Evolutionary conservation across 2,888 invertebrate species (phyloP).

Genomic region (Heliconius erato): DNA sequence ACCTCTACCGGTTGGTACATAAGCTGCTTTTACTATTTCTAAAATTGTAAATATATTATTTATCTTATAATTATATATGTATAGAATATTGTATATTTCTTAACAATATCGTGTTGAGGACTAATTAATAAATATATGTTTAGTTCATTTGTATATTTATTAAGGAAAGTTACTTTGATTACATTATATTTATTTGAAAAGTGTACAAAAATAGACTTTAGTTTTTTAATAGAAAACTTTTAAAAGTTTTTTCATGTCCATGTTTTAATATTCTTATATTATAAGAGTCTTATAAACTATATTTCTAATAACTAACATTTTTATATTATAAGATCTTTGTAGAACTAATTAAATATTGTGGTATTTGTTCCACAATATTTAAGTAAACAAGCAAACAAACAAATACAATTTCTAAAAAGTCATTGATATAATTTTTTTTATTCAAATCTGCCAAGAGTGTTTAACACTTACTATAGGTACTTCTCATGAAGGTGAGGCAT

Average conservation of each 20-base stretch:
- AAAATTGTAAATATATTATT: too few species aligned
- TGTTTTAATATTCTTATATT: not conserved
- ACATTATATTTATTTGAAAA: not conserved
- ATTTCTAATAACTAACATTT: too few species aligned
- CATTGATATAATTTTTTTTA: not conserved
- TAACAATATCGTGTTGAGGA: not conserved
- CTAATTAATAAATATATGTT: not conserved
- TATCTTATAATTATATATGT: not conserved
- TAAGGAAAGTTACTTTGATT: not conserved
- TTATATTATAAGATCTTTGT: too few species aligned
- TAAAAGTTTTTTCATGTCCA: not conserved
- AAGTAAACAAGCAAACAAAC: too few species aligned
- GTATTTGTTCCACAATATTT: too few species aligned
- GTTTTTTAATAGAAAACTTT: not conserved
- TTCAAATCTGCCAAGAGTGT: not conserved
- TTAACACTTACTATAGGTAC: not conserved
- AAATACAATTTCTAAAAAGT: not conserved
- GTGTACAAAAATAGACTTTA: not conserved
- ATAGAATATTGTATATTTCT: not conserved
- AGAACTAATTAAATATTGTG: too few species aligned
- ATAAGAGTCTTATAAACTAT: too few species aligned
- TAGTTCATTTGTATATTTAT: not conserved
- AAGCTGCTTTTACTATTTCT: constrained; percentile 59
- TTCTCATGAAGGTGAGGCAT: not conserved
- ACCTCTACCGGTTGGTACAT: constrained; percentile 71